Evolutionary conservation across 2,797 vertebrate species (phyloP).

Genomic region (Parauchenoglanis punctatus): DNA sequence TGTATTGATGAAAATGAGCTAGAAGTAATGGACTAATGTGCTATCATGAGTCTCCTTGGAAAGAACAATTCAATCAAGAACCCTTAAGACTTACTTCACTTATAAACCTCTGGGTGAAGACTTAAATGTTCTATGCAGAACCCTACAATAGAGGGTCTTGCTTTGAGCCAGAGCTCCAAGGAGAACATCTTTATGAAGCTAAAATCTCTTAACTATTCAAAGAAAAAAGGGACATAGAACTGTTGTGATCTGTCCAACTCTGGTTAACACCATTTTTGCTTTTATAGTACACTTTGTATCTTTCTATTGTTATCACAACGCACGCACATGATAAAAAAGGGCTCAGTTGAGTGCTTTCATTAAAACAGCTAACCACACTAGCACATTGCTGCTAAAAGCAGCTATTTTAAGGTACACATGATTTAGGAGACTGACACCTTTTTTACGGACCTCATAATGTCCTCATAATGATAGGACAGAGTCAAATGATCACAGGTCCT

Average conservation of each 20-base stretch:
- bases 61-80: not conserved
- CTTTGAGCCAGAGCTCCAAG: not conserved
- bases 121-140: not conserved
- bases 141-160: not conserved
- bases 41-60: too few species aligned
- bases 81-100: not conserved
- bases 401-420: not conserved
- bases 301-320: not conserved
- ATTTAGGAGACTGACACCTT: not conserved
- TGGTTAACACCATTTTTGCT: not conserved
- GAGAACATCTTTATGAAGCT: not conserved
- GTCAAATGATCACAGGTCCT: conserved; percentile 10
- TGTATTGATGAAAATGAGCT: not conserved
- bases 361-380: not conserved
- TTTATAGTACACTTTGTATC: not conserved
- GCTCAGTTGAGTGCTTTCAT: not conserved
- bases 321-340: not conserved
- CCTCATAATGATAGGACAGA: not conserved
- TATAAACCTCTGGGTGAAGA: not conserved
- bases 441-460: not conserved
- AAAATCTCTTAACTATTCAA: not conserved
- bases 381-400: conserved; percentile 18
- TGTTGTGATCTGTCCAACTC: not conserved
- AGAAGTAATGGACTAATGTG: not conserved
- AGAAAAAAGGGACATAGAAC: not conserved